A percentile compares a stretch with the other conserved stretches of the same genome.
Evolutionary conservation across 2,113 vertebrate species (phyloP).

Genomic region (Equus przewalskii): DNA sequence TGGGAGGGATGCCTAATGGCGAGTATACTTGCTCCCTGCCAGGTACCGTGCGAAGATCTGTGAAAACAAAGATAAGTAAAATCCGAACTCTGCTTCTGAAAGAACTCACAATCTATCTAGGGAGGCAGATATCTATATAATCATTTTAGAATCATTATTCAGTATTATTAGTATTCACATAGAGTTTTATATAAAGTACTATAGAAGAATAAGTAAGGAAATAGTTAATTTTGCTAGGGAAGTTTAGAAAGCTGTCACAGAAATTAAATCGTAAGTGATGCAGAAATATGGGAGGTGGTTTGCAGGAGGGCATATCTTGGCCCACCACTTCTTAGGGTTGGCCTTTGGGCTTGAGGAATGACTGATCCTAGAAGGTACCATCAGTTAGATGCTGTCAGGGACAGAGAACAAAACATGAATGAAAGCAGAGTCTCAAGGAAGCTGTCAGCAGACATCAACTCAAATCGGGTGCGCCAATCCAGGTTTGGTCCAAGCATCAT

Average conservation of each 20-base stretch:
- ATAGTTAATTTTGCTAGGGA: not conserved
- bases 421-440: not conserved
- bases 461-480: not conserved
- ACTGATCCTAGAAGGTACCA: not conserved
- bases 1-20: not conserved
- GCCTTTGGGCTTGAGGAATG: not conserved
- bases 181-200: not conserved
- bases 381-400: not conserved
- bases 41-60: not conserved
- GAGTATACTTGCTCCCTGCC: not conserved
- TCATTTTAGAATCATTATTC: not conserved
- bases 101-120: slow-evolving; percentile 3
- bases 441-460: not conserved
- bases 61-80: slow-evolving; percentile 65
- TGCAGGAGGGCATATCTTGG: not conserved
- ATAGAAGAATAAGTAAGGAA: not conserved
- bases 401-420: not conserved
- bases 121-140: not conserved
- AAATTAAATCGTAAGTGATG: not conserved
- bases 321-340: not conserved
- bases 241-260: not conserved
- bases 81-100: not conserved
- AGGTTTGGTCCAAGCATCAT: not conserved
- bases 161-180: not conserved
- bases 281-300: not conserved